Evolutionary conservation across 2,888 invertebrate species (phyloP), one percentile per base, ranked within the genome.

Genomic region (Macrophya annulata): DNA sequence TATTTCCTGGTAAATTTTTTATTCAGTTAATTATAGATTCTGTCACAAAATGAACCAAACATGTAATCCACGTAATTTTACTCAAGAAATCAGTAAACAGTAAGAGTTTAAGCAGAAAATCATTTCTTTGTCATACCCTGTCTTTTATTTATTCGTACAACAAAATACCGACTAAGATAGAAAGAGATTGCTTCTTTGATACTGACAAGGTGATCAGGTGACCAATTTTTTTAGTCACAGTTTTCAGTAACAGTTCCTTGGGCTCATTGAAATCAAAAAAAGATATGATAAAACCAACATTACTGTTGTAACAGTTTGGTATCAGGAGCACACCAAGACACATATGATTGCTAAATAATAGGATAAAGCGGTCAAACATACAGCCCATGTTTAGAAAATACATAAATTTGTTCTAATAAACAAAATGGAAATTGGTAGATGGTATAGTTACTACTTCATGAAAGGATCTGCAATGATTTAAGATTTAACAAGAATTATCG

Each of bases 21-120:
- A 48, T 76, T 51, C 21, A n/a, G 21, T 17, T 48, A 48, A 48
- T 48, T 48, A 48, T n/a, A 48, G 48, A 48, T 48, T 48, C 17
- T 15, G 4, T 48, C 48, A 15, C 17, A 12, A 17, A 48, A 4
- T 48, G 17, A 15, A 31, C 15, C 43, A 12, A 40, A 74, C n/a
- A n/a, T 77, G 31, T 59, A 79, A 31, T 79, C 48, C 5, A 59
- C 10, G 37, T 51, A 59, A 17, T 79, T 25, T 40, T 77, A 37
- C 6, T 40, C n/a, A 37, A 79, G n/a, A 59, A 79, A 79, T 79
- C 9, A 59, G n/a, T 79, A 17, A 79, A 79, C 59, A 37, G 59
- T 37, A n/a, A 31, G 12, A 25, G n/a, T n/a, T n/a, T n/a, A n/a
- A n/a, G n/a, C n/a, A n/a, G n/a, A n/a, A 51, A 31, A 76, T 21